Evolutionary conservation across 1,140 invertebrate species (phyloP).

Genomic region (Lordiphosa collinella): DNA sequence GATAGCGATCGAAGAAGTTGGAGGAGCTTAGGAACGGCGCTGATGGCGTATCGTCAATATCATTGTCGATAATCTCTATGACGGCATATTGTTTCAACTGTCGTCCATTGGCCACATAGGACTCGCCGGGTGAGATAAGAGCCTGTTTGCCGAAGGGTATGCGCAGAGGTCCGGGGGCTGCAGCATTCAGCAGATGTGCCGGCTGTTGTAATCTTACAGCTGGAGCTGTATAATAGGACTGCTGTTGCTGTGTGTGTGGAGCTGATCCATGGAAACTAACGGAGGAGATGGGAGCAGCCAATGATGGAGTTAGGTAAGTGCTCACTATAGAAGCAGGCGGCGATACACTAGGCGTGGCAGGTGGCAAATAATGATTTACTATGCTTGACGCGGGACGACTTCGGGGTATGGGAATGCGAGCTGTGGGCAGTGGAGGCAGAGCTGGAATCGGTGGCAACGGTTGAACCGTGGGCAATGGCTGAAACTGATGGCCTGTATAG

Average conservation of each 20-base stretch:
- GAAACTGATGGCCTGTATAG: constrained; percentile 54
- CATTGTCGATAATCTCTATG: constrained; percentile 74
- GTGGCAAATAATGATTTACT: constrained; percentile 28
- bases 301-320: constrained; percentile 25
- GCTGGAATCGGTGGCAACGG: constrained; percentile 63
- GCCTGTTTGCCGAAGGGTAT: constrained; percentile 64
- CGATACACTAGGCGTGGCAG: not conserved
- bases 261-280: constrained; percentile 48
- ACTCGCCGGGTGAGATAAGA: constrained; percentile 52
- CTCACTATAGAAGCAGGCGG: not conserved
- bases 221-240: constrained; percentile 9
- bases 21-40: constrained; percentile 53
- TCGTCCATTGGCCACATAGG: constrained; percentile 65
- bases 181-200: not conserved
- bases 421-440: constrained; percentile 56
- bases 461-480: constrained; percentile 56
- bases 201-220: constrained; percentile 31
- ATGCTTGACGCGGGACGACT: constrained; percentile 26
- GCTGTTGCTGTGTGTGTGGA: not conserved
- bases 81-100: constrained; percentile 76
- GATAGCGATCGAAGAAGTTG: constrained; percentile 53
- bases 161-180: constrained; percentile 43
- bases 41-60: constrained; percentile 50
- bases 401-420: constrained; percentile 28
- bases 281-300: constrained; percentile 30